Percentiles rank a stretch among this genome's conserved stretches.
These are phyloP conservation scores for Pachliopta kotzebuea DNA, from an alignment of 2,888 invertebrate genomes.

Conservation along the genomic window DNA sequence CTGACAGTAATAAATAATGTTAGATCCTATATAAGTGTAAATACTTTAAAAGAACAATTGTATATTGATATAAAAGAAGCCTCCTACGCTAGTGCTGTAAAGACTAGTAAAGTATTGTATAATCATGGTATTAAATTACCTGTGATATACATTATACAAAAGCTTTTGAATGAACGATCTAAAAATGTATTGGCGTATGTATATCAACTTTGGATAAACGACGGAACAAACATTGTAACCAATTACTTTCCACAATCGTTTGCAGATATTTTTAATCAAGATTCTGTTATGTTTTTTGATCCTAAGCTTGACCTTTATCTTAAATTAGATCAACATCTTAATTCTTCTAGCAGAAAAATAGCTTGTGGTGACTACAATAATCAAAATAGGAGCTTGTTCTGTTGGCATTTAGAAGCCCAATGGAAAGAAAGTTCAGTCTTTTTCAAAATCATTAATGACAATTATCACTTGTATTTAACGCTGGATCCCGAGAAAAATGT, in stretches of 20 bases:
- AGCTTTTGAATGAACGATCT: not conserved
- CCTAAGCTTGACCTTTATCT: not conserved
- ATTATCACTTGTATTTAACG: not conserved
- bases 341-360: not conserved
- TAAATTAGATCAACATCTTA: not conserved
- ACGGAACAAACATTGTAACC: not conserved
- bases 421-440: constrained; percentile 1
- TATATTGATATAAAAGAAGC: constrained; percentile 1
- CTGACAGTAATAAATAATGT: not conserved
- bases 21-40: constrained; percentile 5
- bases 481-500: not conserved
- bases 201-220: constrained; percentile 8
- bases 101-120: constrained; percentile 5
- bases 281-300: not conserved
- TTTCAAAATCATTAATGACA: constrained; percentile 1
- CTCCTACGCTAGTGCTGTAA: not conserved
- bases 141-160: not conserved
- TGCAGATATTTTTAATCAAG: not conserved
- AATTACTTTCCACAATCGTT: not conserved
- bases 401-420: not conserved
- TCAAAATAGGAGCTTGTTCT: not conserved
- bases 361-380: not conserved
- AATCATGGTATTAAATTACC: not conserved
- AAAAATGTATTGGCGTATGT: not conserved
- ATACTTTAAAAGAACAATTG: constrained; percentile 4